Conservation (phyloP, 2,797 vertebrate species). For the Stomatorhinus walkeri region DNA sequence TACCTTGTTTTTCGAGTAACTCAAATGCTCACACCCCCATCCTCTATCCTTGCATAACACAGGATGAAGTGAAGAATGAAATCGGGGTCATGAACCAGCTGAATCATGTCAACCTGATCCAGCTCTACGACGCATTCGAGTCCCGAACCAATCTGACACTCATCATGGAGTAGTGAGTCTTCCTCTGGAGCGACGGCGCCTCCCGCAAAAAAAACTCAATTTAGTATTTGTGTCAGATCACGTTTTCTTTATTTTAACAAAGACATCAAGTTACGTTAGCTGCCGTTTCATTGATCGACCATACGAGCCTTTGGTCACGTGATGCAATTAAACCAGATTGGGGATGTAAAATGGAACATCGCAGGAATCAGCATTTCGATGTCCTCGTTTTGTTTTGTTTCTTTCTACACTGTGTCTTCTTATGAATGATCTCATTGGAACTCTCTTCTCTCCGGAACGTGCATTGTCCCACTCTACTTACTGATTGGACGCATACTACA, state of each 20-base stretch:
- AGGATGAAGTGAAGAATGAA: constrained; percentile 84
- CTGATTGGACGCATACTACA: not conserved
- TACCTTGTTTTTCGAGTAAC: not conserved
- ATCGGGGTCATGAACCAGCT: constrained; percentile 81
- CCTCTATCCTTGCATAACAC: not conserved
- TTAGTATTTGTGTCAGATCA: not conserved
- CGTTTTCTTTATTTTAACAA: not conserved
- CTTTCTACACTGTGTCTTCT: not conserved
- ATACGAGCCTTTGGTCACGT: not conserved
- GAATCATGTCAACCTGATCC: constrained; percentile 75
- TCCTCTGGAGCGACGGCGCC: not conserved
- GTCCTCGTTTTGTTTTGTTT: not conserved
- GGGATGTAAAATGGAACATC: not conserved
- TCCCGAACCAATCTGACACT: constrained; percentile 69
- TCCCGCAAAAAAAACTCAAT: not conserved
- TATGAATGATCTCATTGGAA: constrained; percentile 8
- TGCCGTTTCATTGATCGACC: not conserved
- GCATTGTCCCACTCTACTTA: not conserved
- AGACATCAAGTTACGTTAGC: not conserved
- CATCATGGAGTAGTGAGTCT: constrained; percentile 80
- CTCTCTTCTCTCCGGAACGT: not conserved
- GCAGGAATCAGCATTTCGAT: not conserved
- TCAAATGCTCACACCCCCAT: not conserved
- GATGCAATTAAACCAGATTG: not conserved
- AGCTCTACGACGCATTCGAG: constrained; percentile 81